phyloP scores from a whole-genome alignment of 2,888 invertebrate genomes.

The Nephrocerus scutellatus region DNA sequence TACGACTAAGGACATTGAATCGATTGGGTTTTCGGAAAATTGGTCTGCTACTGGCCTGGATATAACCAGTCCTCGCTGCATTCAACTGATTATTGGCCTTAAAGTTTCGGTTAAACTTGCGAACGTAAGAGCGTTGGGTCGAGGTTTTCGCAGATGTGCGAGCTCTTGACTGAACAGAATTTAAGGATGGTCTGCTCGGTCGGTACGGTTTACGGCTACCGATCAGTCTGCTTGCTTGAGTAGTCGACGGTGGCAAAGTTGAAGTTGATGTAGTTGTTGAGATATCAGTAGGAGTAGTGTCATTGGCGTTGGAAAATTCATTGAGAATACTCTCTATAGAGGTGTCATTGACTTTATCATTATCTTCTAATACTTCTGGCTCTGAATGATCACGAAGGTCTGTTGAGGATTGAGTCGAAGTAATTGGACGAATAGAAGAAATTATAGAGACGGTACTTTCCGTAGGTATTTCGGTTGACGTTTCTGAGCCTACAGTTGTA shows the following conservation, averaged over 20 bases:
- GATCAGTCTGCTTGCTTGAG: conserved; percentile 28
- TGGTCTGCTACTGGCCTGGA: conserved; percentile 5
- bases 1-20: conserved; percentile 24
- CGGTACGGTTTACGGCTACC: conserved; percentile 35
- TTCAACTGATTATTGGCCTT: conserved; percentile 16
- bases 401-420: too few species aligned
- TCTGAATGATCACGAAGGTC: too few species aligned
- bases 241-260: conserved; percentile 1
- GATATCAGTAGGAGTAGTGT: conserved; percentile 9
- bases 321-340: too few species aligned
- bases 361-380: too few species aligned
- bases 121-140: conserved; percentile 12
- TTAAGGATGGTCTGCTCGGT: conserved; percentile 22
- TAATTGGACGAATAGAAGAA: too few species aligned
- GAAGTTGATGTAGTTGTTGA: conserved; percentile 11
- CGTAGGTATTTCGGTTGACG: too few species aligned
- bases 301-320: too few species aligned
- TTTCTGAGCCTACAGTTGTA: too few species aligned
- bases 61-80: conserved; percentile 12
- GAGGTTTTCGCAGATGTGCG: conserved; percentile 5
- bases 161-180: conserved; percentile 13
- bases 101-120: conserved; percentile 20
- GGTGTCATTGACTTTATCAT: too few species aligned
- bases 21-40: conserved; percentile 20
- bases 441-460: too few species aligned